Evolutionary conservation across 2,888 invertebrate genomes (phyloP), one percentile per base, ranked within the genome.

Genomic region (Allacma fusca): DNA sequence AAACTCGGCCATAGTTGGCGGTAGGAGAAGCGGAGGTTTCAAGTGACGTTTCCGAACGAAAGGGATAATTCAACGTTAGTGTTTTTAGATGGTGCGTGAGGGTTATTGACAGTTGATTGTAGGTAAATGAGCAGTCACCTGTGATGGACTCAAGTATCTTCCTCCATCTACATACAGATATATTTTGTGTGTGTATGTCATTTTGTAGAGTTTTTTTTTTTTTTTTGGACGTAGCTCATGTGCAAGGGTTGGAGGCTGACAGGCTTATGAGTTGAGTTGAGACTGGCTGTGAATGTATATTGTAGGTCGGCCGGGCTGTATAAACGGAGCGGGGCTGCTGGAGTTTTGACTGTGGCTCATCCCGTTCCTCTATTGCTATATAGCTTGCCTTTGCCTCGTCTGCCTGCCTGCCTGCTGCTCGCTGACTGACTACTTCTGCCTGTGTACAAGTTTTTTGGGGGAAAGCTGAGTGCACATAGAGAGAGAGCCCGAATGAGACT

Each of bases 401-500:
- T 50, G 9, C 19, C 50, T 50, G 50, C 50, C 50, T 13, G 16
- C n/a, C 50, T n/a, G 50, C n/a, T 50, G 16, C 50, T 50, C 7
- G 34, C 34, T 34, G 50, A 50, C 50, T 50, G 50, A 50, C 50
- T 50, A 34, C 34, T 34, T 9, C 9, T 9, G 4, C 50, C 50
- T 50, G 50, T 16, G 7, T 50, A 9, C 16, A 16, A 50, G 50
- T 50, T 50, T 13, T 50, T 50, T 50, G 50, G 50, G 50, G 50
- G 50, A 50, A 50, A 50, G 50, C 50, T 50, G 7, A 9, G 9
- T 50, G 50, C n/a, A n/a, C n/a, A n/a, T n/a, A n/a, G n/a, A n/a
- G n/a, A n/a, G n/a, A n/a, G 19, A 50, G 19, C 50, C 9, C 50
- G 50, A 50, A 50, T 50, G 50, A 50, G 50, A 50, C 50, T 50